Percentiles rank a stretch among this genome's conserved stretches.
phyloP scores from a whole-genome alignment of 2,797 vertebrate genomes.

The Muscicapa striata region DNA sequence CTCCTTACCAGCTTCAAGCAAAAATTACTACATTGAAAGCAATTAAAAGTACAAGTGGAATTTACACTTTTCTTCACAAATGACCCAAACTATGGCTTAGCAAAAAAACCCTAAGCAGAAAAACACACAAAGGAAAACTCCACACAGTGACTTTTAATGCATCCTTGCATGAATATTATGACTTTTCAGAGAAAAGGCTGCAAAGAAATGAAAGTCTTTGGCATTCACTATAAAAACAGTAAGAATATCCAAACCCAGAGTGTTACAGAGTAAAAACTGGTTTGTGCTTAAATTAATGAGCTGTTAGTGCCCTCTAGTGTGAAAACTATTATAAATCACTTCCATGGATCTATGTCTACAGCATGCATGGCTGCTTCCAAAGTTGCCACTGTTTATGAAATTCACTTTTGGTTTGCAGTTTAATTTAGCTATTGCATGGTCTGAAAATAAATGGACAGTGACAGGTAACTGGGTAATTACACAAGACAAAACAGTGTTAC shows the following conservation, averaged over 20 bases:
- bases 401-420: background rate
- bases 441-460: background rate
- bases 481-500: background rate
- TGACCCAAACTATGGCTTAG: background rate
- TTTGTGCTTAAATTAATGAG: background rate
- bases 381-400: background rate
- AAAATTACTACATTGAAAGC: background rate
- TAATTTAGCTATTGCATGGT: background rate
- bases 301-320: conserved; percentile 75
- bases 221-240: background rate
- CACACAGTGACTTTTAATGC: background rate
- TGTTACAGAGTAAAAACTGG: background rate
- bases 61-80: background rate
- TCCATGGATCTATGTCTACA: background rate
- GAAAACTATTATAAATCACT: conserved; percentile 10
- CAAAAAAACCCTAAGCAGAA: background rate
- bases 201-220: background rate
- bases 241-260: background rate
- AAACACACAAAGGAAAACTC: background rate
- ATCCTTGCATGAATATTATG: background rate
- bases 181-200: background rate
- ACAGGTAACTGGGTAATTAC: background rate
- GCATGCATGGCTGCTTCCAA: background rate
- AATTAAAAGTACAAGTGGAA: background rate
- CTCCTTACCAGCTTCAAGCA: background rate